Base-by-base conservation (phyloP, 2,797 vertebrate species). In the Cuniculus paca region DNA sequence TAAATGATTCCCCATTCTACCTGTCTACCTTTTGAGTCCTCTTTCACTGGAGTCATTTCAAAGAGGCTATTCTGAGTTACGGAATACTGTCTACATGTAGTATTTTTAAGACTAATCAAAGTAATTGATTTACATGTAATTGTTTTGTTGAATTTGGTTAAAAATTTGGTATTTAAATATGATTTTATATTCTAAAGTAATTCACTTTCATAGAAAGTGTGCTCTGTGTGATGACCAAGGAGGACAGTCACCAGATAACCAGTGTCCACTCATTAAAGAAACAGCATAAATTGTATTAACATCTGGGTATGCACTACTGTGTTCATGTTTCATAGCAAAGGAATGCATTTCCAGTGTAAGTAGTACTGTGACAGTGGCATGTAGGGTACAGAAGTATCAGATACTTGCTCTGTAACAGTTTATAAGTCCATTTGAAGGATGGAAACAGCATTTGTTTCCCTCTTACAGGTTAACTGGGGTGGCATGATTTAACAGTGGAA, bases 41-140 rank as follows among this genome's bases (percentile, higher is more conserved):
- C 81, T 94, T 93, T 97, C 34, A 77, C 34, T 95, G 72, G 60
- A 92, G 48, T 91, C 85, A 61, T 96, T 96, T 96, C 54, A 88
- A 84, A 86, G 36, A 96, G 86, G 28, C 50, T 93, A 72, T 77
- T 91, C 19, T 78, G 36, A 93, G 87, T 85, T 89, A 39, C 20
- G 52, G 39, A 68, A 89, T 93, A 65, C 31, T 95, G 90, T 88
- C 28, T 83, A 92, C 17, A 77, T n/a, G 50, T 75, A 50, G 22
- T 86, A 10, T 80, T 14, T 83, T 92, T 42, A 6, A 7, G 42
- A 74, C 87, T 16, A 83, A 39, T 5, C 5, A 81, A 56, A 65
- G n/a, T 61, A 87, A 54, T 81, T 90, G 8, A 20, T 93, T 83
- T 94, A 92, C 88, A 39, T 91, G 16, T 68, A 94, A 89, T 34